Evolutionary conservation across 2,797 vertebrate genomes (phyloP).

Genomic region (Protonibea diacanthus): DNA sequence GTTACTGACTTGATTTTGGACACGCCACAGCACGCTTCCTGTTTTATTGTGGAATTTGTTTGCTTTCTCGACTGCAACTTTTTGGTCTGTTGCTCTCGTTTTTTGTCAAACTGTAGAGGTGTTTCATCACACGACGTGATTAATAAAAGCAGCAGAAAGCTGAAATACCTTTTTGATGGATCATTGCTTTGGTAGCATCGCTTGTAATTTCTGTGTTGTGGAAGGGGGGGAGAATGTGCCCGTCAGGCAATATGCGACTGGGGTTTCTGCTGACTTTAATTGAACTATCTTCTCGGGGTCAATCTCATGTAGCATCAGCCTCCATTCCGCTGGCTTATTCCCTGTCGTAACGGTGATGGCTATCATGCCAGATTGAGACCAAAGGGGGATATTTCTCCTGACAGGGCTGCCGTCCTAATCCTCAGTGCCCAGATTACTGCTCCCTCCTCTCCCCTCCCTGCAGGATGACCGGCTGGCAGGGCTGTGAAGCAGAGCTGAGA

Average conservation of each 20-base stretch:
- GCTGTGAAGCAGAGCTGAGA: conserved; percentile 27
- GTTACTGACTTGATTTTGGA: neutral
- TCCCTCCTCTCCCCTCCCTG: conserved; percentile 51
- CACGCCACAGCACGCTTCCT: neutral
- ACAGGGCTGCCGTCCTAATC: conserved; percentile 74
- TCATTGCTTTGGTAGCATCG: conserved; percentile 36
- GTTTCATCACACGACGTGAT: conserved; percentile 29
- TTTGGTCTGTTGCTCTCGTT: neutral
- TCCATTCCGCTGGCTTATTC: conserved; percentile 38
- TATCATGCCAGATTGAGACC: conserved; percentile 75
- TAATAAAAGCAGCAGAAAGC: conserved; percentile 27
- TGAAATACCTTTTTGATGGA: conserved; percentile 22
- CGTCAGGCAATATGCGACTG: conserved; percentile 7
- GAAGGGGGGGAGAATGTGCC: conserved; percentile 22
- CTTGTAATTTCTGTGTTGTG: conserved; percentile 29
- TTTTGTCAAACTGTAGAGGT: conserved; percentile 5
- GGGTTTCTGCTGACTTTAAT: conserved; percentile 48
- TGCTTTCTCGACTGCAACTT: neutral
- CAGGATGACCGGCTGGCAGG: conserved; percentile 53
- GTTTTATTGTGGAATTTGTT: neutral
- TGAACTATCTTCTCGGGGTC: conserved; percentile 49
- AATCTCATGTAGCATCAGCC: conserved; percentile 27
- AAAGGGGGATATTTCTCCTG: conserved; percentile 72
- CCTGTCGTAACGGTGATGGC: conserved; percentile 33
- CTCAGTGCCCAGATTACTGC: conserved; percentile 73